Evolutionary conservation across 2,797 vertebrate genomes (phyloP), one percentile per base, ranked within the genome.

Genomic region (Sibirionetta formosa): DNA sequence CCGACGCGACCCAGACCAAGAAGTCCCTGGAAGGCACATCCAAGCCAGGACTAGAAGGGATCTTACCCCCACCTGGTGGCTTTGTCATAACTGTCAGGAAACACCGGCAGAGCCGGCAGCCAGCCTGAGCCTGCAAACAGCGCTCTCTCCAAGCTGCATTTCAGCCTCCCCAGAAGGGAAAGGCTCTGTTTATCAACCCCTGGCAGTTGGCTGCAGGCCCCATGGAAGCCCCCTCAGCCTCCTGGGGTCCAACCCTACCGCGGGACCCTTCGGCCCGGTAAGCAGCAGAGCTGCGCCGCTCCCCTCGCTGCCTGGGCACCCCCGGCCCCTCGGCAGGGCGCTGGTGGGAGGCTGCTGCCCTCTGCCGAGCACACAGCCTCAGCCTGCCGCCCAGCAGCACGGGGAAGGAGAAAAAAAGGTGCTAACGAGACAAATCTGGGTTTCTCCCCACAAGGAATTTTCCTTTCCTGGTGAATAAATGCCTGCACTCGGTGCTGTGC

Each of bases 61-160:
- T 51, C 70, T 35, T 84, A 76, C 66, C 95, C 56, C 93, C 93
- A 86, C 88, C 93, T 93, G 91, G 94, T 8, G 93, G 93, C 66
- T 18, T 9, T 1, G 61, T 5, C 6, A 18, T 5, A 27, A 44
- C 1, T 4, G 68, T 9, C 54, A 13, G 26, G 76, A 7, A 65
- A 17, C 26, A 44, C 4, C 29, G 48, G 75, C 11, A 1, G 31
- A n/a, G 57, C 31, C 33, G 11, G 31, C 12, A n/a, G 22, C 0
- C 75, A 5, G 56, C 36, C 60, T 15, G 3, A 3, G 23, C 18
- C 29, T 1, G 33, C 19, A 29, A 61, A 24, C 1, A 26, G 11
- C 15, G 0, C 2, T 14, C 8, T 6, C 38, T 19, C 38, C 46
- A 1, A 1, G 1, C 0, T 0, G 20, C 20, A 3, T 9, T 29